phyloP scores from a whole-genome alignment of 2,888 invertebrate genomes.

The Drosophila setosimentum region DNA sequence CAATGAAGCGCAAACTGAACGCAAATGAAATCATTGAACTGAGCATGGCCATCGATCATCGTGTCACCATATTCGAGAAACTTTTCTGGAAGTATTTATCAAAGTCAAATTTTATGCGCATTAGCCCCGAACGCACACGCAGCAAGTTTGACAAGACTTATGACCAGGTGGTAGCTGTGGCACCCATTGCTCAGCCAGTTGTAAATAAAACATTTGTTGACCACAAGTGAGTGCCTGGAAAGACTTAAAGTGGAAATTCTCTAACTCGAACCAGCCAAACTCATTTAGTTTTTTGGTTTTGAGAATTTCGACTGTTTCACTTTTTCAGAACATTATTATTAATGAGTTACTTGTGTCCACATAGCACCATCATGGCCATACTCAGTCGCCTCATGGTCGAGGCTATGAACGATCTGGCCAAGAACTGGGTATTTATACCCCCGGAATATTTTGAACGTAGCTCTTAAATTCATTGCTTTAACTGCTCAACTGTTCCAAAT shows the following conservation, averaged over 20 bases:
- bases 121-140: conserved; percentile 49
- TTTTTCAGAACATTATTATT: neutral
- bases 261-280: too few species aligned
- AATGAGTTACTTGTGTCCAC: neutral
- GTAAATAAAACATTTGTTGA: conserved; percentile 20
- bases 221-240: conserved; percentile 59
- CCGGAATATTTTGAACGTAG: conserved; percentile 64
- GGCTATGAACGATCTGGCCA: conserved; percentile 72
- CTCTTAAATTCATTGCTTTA: conserved; percentile 19
- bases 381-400: conserved; percentile 74
- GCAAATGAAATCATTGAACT: conserved; percentile 70
- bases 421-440: conserved; percentile 80
- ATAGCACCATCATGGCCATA: conserved; percentile 66
- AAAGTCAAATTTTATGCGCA: conserved; percentile 77
- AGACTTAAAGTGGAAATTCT: neutral
- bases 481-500: conserved; percentile 15
- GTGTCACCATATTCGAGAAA: conserved; percentile 79
- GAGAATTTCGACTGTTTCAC: neutral
- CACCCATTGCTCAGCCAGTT: neutral
- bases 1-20: conserved; percentile 50
- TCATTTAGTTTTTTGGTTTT: neutral
- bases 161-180: conserved; percentile 55
- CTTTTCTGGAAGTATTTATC: conserved; percentile 81
- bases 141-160: conserved; percentile 58
- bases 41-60: conserved; percentile 71